Evolutionary conservation across 2,888 invertebrate species (phyloP).

Genomic region (Protophormia terraenovae): DNA sequence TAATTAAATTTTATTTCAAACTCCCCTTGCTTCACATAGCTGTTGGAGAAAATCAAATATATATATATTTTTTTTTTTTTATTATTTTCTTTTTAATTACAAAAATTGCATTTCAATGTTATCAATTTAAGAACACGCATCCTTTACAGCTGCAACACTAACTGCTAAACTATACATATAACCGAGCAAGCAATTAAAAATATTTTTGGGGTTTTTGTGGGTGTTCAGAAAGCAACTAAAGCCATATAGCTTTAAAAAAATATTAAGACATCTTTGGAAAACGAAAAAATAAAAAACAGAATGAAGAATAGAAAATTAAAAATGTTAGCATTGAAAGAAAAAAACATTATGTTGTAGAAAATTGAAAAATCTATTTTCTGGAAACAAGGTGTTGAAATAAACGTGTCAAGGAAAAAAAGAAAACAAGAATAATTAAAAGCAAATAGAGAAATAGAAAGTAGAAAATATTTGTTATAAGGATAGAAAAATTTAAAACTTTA

Average conservation of each 20-base stretch:
- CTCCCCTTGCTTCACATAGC: not conserved
- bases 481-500: too few relatives aligned
- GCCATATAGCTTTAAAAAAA: not conserved
- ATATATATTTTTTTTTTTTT: too few relatives aligned
- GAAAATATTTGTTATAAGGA: too few relatives aligned
- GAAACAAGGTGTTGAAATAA: not conserved
- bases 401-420: not conserved
- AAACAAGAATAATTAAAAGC: too few relatives aligned
- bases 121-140: slow-evolving; percentile 51
- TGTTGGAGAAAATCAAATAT: not conserved
- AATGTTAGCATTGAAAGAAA: not conserved
- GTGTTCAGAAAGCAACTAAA: not conserved
- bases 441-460: too few relatives aligned
- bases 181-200: slow-evolving; percentile 11
- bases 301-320: too few relatives aligned
- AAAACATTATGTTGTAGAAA: not conserved
- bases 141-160: not conserved
- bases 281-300: too few relatives aligned
- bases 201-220: not conserved
- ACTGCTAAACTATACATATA: not conserved
- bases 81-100: slow-evolving; percentile 23
- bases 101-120: slow-evolving; percentile 50
- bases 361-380: not conserved
- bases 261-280: not conserved
- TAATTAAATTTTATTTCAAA: not conserved